Evolutionary conservation across 2,888 invertebrate genomes (phyloP).

Genomic region (Tetramorium bicarinatum): DNA sequence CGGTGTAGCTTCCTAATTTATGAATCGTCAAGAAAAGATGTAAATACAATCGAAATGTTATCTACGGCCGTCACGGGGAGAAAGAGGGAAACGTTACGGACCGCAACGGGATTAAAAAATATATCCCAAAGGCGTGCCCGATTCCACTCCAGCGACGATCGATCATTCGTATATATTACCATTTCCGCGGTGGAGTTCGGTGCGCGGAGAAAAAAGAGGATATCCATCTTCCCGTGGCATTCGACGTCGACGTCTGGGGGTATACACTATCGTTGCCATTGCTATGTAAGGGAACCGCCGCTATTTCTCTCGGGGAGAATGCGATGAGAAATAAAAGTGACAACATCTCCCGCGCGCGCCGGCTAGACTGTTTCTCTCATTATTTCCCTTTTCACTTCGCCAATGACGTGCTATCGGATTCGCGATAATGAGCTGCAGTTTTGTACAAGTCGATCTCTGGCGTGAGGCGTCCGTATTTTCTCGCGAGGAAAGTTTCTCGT

Average conservation of each 20-base stretch:
- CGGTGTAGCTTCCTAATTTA: constrained; percentile 42
- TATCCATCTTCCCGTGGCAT: constrained; percentile 69
- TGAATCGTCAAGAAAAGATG: constrained; percentile 52
- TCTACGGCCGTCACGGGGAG: constrained; percentile 32
- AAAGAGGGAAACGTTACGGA: constrained; percentile 29
- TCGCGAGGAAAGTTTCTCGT: constrained; percentile 12
- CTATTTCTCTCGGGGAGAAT: constrained; percentile 51
- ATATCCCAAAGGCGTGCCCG: constrained; percentile 60
- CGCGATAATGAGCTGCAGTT: constrained; percentile 39
- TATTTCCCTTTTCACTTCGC: constrained; percentile 29
- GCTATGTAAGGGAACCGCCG: constrained; percentile 25
- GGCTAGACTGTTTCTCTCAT: constrained; percentile 30
- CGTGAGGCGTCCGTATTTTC: neutral
- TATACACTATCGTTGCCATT: constrained; percentile 41
- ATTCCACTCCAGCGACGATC: constrained; percentile 68
- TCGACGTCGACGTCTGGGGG: constrained; percentile 61
- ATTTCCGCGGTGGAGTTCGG: constrained; percentile 51
- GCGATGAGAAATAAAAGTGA: constrained; percentile 63
- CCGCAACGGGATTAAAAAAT: constrained; percentile 72
- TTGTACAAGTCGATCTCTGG: constrained; percentile 20
- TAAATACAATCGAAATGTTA: constrained; percentile 68
- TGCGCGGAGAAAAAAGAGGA: constrained; percentile 57
- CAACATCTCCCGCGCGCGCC: constrained; percentile 23
- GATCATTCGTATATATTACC: constrained; percentile 72
- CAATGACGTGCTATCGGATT: constrained; percentile 47